Conservation (phyloP, 2,888 invertebrate species). For the Drepana falcataria region DNA sequence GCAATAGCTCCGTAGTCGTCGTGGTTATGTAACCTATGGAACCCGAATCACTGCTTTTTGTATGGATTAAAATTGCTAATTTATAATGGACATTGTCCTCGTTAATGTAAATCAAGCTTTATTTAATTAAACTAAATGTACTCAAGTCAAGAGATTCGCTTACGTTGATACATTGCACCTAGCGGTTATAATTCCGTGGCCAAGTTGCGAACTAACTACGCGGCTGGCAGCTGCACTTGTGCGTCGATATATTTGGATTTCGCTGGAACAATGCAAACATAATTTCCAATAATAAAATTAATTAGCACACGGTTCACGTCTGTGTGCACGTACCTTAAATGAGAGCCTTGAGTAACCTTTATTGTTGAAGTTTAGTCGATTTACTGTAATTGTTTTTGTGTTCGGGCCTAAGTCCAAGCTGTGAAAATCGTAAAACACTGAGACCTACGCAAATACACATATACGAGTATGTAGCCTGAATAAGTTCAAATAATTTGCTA, state of each 20-base stretch:
- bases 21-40: no score
- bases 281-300: constrained; percentile 28
- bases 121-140: no score
- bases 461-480: no score
- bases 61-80: no score
- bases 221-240: constrained; percentile 41
- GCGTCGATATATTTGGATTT: constrained; percentile 44
- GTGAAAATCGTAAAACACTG: not conserved
- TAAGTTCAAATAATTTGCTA: no score
- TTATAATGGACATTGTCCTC: no score
- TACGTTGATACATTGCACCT: constrained; percentile 15
- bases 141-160: no score
- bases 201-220: constrained; percentile 44
- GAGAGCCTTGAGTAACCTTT: not conserved
- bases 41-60: no score
- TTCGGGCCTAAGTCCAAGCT: not conserved
- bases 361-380: not conserved
- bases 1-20: no score
- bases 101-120: no score
- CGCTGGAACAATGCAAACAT: constrained; percentile 29
- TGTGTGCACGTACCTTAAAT: not conserved
- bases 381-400: not conserved
- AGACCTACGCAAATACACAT: no score
- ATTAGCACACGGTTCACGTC: constrained; percentile 10
- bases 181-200: constrained; percentile 13